Evolutionary conservation across 2,888 invertebrate genomes (phyloP).

Genomic region (Leptinotarsa haldemani): DNA sequence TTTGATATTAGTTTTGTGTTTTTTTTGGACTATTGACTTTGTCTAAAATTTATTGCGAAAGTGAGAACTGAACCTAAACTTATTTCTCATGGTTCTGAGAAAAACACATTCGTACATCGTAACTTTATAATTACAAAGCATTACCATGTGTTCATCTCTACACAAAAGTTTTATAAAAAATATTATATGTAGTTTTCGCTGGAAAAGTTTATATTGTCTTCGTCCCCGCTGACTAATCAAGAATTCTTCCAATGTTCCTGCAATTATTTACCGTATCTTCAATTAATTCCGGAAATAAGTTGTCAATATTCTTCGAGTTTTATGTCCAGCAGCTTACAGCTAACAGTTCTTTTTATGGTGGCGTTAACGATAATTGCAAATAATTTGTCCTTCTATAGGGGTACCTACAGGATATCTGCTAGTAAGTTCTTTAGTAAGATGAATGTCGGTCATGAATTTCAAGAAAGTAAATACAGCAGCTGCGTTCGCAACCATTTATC

Average conservation of each 20-base stretch:
- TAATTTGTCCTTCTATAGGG: constrained; percentile 23
- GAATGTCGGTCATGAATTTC: constrained; percentile 7
- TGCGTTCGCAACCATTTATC: not conserved
- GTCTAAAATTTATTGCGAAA: no score
- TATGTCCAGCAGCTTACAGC: not conserved
- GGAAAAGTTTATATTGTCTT: no score
- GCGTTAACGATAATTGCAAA: not conserved
- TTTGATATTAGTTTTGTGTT: no score
- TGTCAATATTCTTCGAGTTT: constrained; percentile 8
- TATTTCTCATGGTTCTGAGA: no score
- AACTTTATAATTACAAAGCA: no score
- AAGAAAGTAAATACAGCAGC: constrained; percentile 5
- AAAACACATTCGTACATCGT: no score
- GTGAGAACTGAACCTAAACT: no score
- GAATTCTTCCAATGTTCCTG: not conserved
- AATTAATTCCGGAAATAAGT: constrained; percentile 6
- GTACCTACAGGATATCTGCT: constrained; percentile 30
- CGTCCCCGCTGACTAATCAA: not conserved
- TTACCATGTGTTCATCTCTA: no score
- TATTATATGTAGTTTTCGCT: not conserved
- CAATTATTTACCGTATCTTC: not conserved
- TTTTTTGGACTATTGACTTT: no score
- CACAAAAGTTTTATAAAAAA: not conserved
- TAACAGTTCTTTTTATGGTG: not conserved
- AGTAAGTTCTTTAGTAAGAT: not conserved